phyloP scores from a whole-genome alignment of 2,797 vertebrate genomes.

The Sphaeramia orbicularis region DNA sequence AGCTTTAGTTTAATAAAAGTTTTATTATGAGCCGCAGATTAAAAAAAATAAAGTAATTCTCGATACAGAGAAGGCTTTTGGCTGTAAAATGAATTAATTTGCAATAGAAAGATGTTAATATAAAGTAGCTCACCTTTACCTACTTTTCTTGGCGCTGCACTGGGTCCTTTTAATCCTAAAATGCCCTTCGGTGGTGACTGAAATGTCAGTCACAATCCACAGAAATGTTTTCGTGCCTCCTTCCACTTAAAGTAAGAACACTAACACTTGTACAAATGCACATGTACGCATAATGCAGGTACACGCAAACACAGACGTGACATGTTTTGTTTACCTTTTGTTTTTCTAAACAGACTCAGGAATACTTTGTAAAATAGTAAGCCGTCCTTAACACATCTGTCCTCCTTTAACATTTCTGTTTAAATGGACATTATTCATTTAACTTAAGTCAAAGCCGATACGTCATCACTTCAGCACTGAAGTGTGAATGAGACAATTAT shows the following conservation, averaged over 20 bases:
- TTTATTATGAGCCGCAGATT: too few species aligned
- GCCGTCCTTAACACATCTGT: too few species aligned
- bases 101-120: background rate
- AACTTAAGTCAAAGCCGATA: background rate
- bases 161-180: background rate
- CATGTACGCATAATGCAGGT: background rate
- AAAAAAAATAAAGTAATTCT: too few species aligned
- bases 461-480: background rate
- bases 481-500: background rate
- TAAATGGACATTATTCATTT: background rate
- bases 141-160: constrained; percentile 1
- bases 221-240: constrained; percentile 32
- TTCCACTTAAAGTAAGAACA: constrained; percentile 22
- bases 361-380: background rate
- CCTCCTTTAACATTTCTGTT: background rate
- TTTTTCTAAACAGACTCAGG: background rate
- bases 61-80: background rate
- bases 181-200: constrained; percentile 4
- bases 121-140: constrained; percentile 38
- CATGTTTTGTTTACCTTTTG: background rate
- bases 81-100: background rate
- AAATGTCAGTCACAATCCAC: constrained; percentile 27
- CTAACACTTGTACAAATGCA: constrained; percentile 1
- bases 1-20: too few species aligned
- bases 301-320: background rate